Evolutionary conservation across 1,140 invertebrate genomes (phyloP).

Genomic region (Palaemon carinicauda): DNA sequence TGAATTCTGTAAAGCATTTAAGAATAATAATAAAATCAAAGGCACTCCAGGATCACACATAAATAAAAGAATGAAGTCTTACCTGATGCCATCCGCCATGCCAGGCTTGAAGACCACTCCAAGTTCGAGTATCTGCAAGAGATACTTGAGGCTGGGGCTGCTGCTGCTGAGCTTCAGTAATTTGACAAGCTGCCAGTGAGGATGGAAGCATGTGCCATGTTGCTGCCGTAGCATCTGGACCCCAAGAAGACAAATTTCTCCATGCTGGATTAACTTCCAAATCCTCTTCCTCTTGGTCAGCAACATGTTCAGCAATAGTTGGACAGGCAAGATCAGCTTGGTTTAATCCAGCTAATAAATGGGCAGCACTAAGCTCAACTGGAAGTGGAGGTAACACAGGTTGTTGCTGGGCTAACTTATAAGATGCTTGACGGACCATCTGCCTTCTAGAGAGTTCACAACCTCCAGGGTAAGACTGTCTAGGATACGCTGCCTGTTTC

Average conservation of each 20-base stretch:
- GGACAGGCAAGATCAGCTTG: slow-evolving; percentile 57
- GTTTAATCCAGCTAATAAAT: slow-evolving; percentile 39
- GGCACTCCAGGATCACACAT: neutral
- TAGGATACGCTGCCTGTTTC: slow-evolving; percentile 77
- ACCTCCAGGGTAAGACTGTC: slow-evolving; percentile 60
- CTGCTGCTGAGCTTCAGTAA: slow-evolving; percentile 66
- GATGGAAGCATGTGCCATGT: slow-evolving; percentile 56
- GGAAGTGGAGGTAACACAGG: slow-evolving; percentile 71
- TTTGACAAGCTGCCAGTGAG: slow-evolving; percentile 71
- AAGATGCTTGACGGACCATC: slow-evolving; percentile 80
- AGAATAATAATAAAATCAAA: no score
- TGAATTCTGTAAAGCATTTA: no score
- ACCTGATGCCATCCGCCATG: slow-evolving; percentile 36
- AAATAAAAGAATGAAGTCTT: neutral
- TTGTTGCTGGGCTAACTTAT: slow-evolving; percentile 78
- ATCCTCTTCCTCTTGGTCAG: slow-evolving; percentile 26
- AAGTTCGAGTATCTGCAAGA: slow-evolving; percentile 13
- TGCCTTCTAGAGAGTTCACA: slow-evolving; percentile 72
- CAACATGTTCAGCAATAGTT: slow-evolving; percentile 60
- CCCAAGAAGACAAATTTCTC: slow-evolving; percentile 26
- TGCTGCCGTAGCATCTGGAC: slow-evolving; percentile 5
- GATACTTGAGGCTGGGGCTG: slow-evolving; percentile 5
- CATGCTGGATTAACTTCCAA: slow-evolving; percentile 17
- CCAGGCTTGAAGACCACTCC: slow-evolving; percentile 28
- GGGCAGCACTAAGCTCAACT: slow-evolving; percentile 62